Conservation (phyloP, 1,140 invertebrate species). For the Nixonia krombeini region DNA sequence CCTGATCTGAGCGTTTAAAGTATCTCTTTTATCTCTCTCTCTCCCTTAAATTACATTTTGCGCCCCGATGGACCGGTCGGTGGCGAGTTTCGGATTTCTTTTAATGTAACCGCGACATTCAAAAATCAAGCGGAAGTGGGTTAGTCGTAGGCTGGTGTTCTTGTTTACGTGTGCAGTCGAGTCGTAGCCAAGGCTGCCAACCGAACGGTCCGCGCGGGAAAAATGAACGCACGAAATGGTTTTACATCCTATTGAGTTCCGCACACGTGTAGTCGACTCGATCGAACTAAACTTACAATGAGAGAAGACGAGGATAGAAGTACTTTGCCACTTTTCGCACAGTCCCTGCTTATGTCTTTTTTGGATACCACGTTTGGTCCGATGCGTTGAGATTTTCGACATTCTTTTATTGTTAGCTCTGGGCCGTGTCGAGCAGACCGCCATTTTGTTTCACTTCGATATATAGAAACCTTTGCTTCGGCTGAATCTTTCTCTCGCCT, state of each 20-base stretch:
- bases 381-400: constrained; percentile 44
- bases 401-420: constrained; percentile 45
- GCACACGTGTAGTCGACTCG: constrained; percentile 35
- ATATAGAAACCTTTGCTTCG: constrained; percentile 17
- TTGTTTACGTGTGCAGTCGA: constrained; percentile 31
- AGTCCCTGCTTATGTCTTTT: constrained; percentile 23
- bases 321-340: constrained; percentile 36
- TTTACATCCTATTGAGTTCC: constrained; percentile 13
- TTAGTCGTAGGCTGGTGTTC: constrained; percentile 35
- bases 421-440: constrained; percentile 55
- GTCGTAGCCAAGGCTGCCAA: constrained; percentile 27
- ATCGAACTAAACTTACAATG: constrained; percentile 40
- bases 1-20: constrained; percentile 38
- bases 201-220: constrained; percentile 40
- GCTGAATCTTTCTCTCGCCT: constrained; percentile 1
- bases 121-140: constrained; percentile 13
- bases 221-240: constrained; percentile 23
- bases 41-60: constrained; percentile 13
- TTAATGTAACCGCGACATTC: constrained; percentile 8
- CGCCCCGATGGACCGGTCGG: constrained; percentile 23
- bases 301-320: constrained; percentile 31
- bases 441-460: constrained; percentile 59
- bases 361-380: constrained; percentile 50
- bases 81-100: constrained; percentile 5
- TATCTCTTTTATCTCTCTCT: constrained; percentile 15